Percentiles rank a stretch among this genome's conserved stretches.
These are phyloP conservation scores for Platyura marginata DNA, from an alignment of 1,140 invertebrate genomes.

Conservation along the genomic window DNA sequence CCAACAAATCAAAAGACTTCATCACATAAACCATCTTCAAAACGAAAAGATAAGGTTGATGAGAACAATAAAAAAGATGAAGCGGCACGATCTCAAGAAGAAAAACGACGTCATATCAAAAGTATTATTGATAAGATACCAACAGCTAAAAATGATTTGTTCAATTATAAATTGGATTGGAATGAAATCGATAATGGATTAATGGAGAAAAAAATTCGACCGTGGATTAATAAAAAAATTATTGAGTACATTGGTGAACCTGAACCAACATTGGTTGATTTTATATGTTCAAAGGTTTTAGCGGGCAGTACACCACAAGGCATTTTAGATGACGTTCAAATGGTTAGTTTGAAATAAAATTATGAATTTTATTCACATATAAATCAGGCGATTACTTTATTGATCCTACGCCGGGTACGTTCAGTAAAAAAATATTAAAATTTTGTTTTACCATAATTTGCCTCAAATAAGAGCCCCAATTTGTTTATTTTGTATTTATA, in stretches of 20 bases:
- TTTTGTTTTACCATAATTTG: no score
- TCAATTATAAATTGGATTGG: conserved; percentile 87
- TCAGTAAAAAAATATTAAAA: no score
- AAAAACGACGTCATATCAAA: conserved; percentile 92
- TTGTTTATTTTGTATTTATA: no score
- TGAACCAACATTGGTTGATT: conserved; percentile 94
- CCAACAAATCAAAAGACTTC: neutral
- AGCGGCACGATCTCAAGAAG: conserved; percentile 64
- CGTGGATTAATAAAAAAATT: conserved; percentile 99
- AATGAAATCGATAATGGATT: conserved; percentile 47
- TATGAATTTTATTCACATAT: no score
- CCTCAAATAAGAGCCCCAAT: no score
- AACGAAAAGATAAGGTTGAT: conserved; percentile 21
- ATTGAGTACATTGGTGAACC: conserved; percentile 99
- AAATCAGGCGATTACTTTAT: no score
- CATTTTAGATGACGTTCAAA: conserved; percentile 95
- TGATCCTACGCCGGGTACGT: no score
- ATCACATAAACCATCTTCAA: conserved; percentile 11
- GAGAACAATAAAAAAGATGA: conserved; percentile 42
- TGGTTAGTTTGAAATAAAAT: conserved; percentile 75
- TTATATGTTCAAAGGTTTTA: conserved; percentile 96
- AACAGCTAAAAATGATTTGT: conserved; percentile 88
- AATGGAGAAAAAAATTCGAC: conserved; percentile 93
- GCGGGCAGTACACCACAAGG: conserved; percentile 79
- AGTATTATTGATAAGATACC: conserved; percentile 96